A percentile compares a stretch with the other conserved stretches of the same genome.
Conservation (phyloP, 1,140 invertebrate genomes). For the Campodea augens region DNA sequence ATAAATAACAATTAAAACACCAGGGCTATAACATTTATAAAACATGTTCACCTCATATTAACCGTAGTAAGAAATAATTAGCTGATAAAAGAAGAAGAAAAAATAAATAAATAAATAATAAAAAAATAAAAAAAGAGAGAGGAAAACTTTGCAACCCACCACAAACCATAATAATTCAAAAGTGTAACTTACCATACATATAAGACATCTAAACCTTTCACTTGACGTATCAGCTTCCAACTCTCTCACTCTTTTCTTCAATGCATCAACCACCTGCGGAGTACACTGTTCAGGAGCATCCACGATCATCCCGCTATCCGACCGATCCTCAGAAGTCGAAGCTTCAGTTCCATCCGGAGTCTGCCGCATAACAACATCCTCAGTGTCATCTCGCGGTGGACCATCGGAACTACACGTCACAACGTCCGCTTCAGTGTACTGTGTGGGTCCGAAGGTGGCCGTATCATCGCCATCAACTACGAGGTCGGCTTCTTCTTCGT, state of each 20-base stretch:
- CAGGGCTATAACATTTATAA: not conserved
- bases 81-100: not conserved
- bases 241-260: conserved; percentile 45
- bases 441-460: conserved; percentile 56
- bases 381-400: too few relatives aligned
- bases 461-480: conserved; percentile 55
- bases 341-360: not conserved
- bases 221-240: conserved; percentile 32
- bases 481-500: conserved; percentile 65
- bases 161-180: not conserved
- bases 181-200: conserved; percentile 50
- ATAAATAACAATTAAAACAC: conserved; percentile 8
- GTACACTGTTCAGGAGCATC: not conserved
- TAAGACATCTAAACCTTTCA: conserved; percentile 56
- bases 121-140: conserved; percentile 3
- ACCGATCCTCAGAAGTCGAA: not conserved
- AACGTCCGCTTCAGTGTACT: conserved; percentile 60
- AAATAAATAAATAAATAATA: conserved; percentile 6
- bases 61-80: not conserved
- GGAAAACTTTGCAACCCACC: not conserved
- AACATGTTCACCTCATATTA: not conserved
- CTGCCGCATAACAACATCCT: not conserved
- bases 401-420: conserved; percentile 34
- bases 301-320: not conserved
- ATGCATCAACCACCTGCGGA: conserved; percentile 46